A percentile compares a stretch with the other conserved stretches of the same genome.
phyloP scores from a whole-genome alignment of 2,113 vertebrate genomes.

The Gymnocephalus cernua region DNA sequence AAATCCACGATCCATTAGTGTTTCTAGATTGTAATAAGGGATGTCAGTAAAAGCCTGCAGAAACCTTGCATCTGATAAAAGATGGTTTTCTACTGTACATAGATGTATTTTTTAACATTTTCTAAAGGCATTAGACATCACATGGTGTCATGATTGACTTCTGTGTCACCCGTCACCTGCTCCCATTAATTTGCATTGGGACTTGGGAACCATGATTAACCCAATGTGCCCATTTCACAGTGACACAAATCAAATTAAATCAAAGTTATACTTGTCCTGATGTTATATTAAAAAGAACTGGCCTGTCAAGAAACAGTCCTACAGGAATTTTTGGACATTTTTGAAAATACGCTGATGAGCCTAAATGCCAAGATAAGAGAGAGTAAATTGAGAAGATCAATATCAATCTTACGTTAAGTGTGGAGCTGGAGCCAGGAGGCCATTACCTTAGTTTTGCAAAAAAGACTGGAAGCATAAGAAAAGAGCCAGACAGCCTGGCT shows the following conservation, averaged over 20 bases:
- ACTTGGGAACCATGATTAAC: not conserved
- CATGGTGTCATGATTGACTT: not conserved
- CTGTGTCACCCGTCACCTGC: not conserved
- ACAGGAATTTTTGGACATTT: not conserved
- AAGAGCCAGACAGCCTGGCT: not conserved
- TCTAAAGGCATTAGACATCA: not conserved
- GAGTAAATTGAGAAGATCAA: not conserved
- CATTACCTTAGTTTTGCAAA: not conserved
- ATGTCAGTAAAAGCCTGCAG: slow-evolving; percentile 4
- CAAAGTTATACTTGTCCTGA: not conserved
- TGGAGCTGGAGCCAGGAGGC: not conserved
- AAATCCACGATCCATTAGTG: slow-evolving; percentile 39
- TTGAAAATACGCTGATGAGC: not conserved
- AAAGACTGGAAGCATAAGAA: not conserved
- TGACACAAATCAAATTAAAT: not conserved
- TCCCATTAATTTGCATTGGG: not conserved
- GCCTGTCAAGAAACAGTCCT: not conserved
- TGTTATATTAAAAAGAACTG: not conserved
- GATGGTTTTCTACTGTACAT: not conserved
- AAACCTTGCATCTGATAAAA: slow-evolving; percentile 17
- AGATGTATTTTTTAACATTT: slow-evolving; percentile 16
- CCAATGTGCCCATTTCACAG: not conserved
- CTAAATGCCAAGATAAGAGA: not conserved
- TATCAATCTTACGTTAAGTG: not conserved
- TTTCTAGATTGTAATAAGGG: slow-evolving; percentile 25